A percentile compares a stretch with the other conserved stretches of the same genome.
Conservation (phyloP, 1,140 invertebrate species). For the Aradophagus sp. region DNA sequence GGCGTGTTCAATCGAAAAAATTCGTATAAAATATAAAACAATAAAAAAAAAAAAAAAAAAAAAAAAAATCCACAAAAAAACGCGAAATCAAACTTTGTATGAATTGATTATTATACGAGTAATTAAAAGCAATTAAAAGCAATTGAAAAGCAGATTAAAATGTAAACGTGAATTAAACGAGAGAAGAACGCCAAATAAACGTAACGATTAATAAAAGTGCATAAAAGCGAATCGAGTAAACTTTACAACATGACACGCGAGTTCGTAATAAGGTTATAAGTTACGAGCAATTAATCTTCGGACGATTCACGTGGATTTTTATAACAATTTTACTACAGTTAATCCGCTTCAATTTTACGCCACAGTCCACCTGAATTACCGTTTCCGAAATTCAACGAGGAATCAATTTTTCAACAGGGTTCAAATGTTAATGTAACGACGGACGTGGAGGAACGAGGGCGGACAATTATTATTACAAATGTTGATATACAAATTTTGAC, state of each 20-base stretch:
- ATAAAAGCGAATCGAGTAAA: too few relatives aligned
- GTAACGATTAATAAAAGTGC: too few relatives aligned
- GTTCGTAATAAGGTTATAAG: too few relatives aligned
- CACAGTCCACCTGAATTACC: slow-evolving; percentile 45
- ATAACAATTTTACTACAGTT: slow-evolving; percentile 52
- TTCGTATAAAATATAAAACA: slow-evolving; percentile 30
- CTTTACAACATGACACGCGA: too few relatives aligned
- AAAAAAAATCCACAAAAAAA: too few relatives aligned
- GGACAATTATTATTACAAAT: slow-evolving; percentile 36
- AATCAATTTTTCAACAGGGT: slow-evolving; percentile 43
- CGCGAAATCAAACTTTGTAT: too few relatives aligned
- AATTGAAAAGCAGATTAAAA: not conserved
- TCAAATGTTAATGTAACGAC: slow-evolving; percentile 30
- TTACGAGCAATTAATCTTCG: slow-evolving; percentile 7
- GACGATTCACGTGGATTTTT: slow-evolving; percentile 48
- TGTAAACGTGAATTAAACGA: too few relatives aligned
- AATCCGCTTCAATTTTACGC: slow-evolving; percentile 50
- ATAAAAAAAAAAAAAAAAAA: too few relatives aligned
- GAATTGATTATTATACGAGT: slow-evolving; percentile 41
- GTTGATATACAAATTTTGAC: slow-evolving; percentile 42
- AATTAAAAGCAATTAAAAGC: slow-evolving; percentile 1
- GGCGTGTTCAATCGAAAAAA: slow-evolving; percentile 7
- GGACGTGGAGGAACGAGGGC: slow-evolving; percentile 11
- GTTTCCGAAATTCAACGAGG: slow-evolving; percentile 34
- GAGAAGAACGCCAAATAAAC: too few relatives aligned